Evolutionary conservation across 2,113 vertebrate genomes (phyloP).

Genomic region (Carassius auratus): DNA sequence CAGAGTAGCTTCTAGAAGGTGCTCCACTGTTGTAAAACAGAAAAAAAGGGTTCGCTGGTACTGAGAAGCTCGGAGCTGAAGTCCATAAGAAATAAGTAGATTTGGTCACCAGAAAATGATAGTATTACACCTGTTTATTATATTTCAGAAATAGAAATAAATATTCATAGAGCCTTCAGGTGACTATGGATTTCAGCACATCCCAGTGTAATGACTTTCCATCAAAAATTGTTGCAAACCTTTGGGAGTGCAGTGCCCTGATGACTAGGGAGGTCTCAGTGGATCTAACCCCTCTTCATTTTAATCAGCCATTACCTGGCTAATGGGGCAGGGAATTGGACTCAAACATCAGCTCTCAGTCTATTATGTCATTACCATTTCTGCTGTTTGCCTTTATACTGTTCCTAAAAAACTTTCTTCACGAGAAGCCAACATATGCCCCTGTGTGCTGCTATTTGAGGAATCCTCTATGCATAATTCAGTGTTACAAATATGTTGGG

Average conservation of each 20-base stretch:
- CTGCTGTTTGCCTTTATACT: slow-evolving; percentile 16
- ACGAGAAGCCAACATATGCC: not conserved
- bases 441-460: not conserved
- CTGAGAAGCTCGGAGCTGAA: not conserved
- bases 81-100: not conserved
- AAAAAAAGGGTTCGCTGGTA: not conserved
- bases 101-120: not conserved
- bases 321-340: slow-evolving; percentile 25
- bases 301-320: slow-evolving; percentile 31
- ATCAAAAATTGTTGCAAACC: slow-evolving; percentile 10
- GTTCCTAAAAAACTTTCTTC: slow-evolving; percentile 3
- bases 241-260: not conserved
- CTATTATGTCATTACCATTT: slow-evolving; percentile 35
- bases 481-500: not conserved
- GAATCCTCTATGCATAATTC: not conserved
- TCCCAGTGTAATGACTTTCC: slow-evolving; percentile 5
- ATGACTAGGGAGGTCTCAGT: not conserved
- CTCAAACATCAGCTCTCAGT: slow-evolving; percentile 27
- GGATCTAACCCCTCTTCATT: slow-evolving; percentile 18
- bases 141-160: too few relatives aligned
- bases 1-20: not conserved
- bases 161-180: not conserved
- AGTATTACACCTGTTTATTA: not conserved
- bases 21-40: not conserved
- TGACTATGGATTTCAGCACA: slow-evolving; percentile 16